A percentile compares a stretch with the other conserved stretches of the same genome.
Evolutionary conservation across 2,113 vertebrate genomes (phyloP).

Genomic region (Catharus minimus): DNA sequence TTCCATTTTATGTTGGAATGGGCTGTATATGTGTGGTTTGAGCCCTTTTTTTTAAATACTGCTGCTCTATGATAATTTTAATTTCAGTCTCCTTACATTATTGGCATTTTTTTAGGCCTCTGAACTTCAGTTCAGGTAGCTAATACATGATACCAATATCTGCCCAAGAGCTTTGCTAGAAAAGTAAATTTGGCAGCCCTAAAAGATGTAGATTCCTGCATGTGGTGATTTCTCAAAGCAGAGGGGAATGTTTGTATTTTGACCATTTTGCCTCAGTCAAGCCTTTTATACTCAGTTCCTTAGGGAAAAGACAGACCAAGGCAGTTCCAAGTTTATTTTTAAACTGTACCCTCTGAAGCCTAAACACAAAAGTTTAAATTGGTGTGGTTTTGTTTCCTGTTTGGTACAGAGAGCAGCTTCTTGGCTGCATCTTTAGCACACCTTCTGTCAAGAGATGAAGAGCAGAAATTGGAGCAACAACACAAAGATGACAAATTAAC

Average conservation of each 20-base stretch:
- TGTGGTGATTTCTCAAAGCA: not conserved
- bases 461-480: constrained; percentile 31
- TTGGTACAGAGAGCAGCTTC: constrained; percentile 36
- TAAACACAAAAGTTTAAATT: not conserved
- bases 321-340: not conserved
- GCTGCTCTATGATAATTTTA: not conserved
- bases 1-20: not conserved
- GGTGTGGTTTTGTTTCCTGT: not conserved
- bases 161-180: not conserved
- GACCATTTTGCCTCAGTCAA: not conserved
- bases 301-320: not conserved
- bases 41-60: not conserved
- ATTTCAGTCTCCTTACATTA: not conserved
- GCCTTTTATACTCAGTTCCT: not conserved
- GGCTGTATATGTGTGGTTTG: not conserved
- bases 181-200: not conserved
- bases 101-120: not conserved
- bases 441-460: constrained; percentile 62
- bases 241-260: not conserved
- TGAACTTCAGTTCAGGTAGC: not conserved
- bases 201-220: not conserved
- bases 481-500: constrained; percentile 51
- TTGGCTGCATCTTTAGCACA: constrained; percentile 68
- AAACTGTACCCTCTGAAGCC: not conserved
- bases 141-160: not conserved